Percentiles rank a stretch among this genome's conserved stretches.
Evolutionary conservation across 2,888 invertebrate species (phyloP).

Genomic region (Kryphioiulus occultus): DNA sequence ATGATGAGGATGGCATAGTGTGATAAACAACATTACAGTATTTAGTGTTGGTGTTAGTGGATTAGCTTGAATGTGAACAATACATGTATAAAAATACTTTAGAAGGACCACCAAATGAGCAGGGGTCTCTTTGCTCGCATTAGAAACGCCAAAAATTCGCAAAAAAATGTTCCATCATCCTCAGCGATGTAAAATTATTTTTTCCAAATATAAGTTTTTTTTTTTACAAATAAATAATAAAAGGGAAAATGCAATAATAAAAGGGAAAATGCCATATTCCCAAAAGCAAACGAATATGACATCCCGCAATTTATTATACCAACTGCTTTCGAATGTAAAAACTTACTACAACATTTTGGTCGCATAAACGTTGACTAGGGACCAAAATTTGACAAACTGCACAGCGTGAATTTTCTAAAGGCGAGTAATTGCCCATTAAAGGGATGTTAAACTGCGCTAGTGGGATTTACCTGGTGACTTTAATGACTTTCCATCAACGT

Average conservation of each 20-base stretch:
- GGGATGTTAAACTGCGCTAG: not conserved
- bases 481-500: not conserved
- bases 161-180: no score
- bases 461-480: slow-evolving; percentile 45
- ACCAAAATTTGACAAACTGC: slow-evolving; percentile 32
- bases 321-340: slow-evolving; percentile 7
- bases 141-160: no score
- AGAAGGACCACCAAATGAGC: no score
- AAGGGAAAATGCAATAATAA: not conserved
- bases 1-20: not conserved
- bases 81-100: no score
- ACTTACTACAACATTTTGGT: not conserved
- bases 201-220: no score
- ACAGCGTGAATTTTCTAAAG: not conserved
- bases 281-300: not conserved
- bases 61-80: no score
- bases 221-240: no score
- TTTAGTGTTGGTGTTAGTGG: no score
- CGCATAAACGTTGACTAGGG: not conserved
- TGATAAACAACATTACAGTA: no score
- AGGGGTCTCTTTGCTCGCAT: no score
- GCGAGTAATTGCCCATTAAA: slow-evolving; percentile 35
- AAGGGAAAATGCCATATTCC: not conserved
- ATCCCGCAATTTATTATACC: not conserved
- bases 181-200: no score